phyloP scores from a whole-genome alignment of 1,140 invertebrate species.

The Drosophila saltans region DNA sequence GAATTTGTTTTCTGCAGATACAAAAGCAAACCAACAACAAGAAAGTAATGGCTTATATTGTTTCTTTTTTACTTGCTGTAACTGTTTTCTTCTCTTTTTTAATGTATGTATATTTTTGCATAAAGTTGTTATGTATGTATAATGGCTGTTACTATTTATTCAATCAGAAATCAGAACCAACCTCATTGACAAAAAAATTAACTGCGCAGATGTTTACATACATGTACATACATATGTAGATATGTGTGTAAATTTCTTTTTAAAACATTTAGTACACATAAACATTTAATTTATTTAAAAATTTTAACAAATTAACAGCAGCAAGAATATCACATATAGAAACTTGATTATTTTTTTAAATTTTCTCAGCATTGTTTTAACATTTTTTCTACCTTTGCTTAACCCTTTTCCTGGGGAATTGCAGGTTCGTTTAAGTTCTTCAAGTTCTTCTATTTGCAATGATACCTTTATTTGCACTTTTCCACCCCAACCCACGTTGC shows the following conservation, averaged over 20 bases:
- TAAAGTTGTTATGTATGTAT: too few species aligned
- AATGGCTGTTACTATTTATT: too few species aligned
- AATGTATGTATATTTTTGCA: too few species aligned
- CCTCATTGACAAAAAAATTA: too few species aligned
- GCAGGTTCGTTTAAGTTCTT: slow-evolving; percentile 1
- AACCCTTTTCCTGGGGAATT: not conserved
- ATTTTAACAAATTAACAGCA: too few species aligned
- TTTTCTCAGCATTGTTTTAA: not conserved
- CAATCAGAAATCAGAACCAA: too few species aligned
- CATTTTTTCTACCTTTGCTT: not conserved
- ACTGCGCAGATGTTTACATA: too few species aligned
- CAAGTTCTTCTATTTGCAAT: not conserved
- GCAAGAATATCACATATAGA: too few species aligned
- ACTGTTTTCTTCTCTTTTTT: too few species aligned
- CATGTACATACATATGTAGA: not conserved
- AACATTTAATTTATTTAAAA: too few species aligned
- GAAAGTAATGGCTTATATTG: slow-evolving; percentile 1
- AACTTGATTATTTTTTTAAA: too few species aligned
- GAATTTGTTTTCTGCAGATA: not conserved
- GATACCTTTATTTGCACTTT: not conserved
- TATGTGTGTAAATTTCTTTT: not conserved
- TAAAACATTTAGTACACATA: too few species aligned
- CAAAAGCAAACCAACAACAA: slow-evolving; percentile 15
- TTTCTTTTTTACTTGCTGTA: not conserved
- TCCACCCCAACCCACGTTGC: not conserved